Evolutionary conservation across 2,113 vertebrate genomes (phyloP).

Genomic region (Phocoena phocoena): DNA sequence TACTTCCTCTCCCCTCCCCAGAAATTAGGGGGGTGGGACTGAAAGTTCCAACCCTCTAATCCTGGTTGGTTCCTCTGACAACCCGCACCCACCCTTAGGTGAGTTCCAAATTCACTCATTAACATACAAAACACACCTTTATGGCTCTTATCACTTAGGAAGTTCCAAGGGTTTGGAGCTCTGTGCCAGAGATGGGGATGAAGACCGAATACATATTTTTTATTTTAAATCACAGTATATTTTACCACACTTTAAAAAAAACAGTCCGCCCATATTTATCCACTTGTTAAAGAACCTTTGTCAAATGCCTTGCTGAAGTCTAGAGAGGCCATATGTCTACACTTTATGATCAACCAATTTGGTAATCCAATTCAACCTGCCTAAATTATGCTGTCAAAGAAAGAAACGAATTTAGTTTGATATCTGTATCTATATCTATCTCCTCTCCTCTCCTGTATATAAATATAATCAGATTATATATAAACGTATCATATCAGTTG

Average conservation of each 20-base stretch:
- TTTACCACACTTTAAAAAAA: background rate
- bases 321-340: background rate
- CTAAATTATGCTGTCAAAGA: background rate
- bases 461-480: background rate
- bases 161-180: background rate
- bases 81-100: background rate
- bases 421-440: background rate
- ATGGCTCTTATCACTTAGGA: background rate
- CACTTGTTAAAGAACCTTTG: background rate
- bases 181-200: background rate
- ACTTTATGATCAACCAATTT: background rate
- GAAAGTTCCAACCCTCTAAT: background rate
- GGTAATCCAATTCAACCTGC: background rate
- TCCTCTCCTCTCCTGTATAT: background rate
- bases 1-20: background rate
- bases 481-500: background rate
- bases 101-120: background rate
- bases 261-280: background rate
- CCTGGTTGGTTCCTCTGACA: background rate
- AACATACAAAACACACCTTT: background rate
- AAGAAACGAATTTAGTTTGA: background rate
- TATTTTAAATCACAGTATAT: background rate
- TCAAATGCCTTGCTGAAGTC: background rate
- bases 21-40: background rate
- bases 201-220: background rate